Percentiles rank a stretch among this genome's conserved stretches.
These are phyloP conservation scores for Drosophila sechellia DNA, from an alignment of 1,140 invertebrate species.

Conservation along the genomic window DNA sequence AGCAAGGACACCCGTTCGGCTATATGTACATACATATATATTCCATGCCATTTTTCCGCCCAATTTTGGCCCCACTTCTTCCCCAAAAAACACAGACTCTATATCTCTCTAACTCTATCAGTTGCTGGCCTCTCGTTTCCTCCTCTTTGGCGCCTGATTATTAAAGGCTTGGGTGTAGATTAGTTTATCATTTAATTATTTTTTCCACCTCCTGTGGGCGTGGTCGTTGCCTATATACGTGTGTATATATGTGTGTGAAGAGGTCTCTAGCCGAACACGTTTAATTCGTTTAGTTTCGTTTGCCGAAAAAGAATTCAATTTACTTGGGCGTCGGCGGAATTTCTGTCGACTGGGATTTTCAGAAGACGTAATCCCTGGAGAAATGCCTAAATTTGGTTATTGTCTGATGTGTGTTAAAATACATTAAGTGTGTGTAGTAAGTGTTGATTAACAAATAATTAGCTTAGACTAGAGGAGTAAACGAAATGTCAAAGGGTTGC, in stretches of 20 bases:
- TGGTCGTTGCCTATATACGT: neutral
- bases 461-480: conserved; percentile 29
- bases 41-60: conserved; percentile 1
- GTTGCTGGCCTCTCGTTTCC: conserved; percentile 15
- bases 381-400: conserved; percentile 47
- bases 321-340: conserved; percentile 35
- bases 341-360: conserved; percentile 31
- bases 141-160: conserved; percentile 42
- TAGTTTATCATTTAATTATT: conserved; percentile 82
- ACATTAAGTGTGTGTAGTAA: neutral
- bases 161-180: conserved; percentile 66
- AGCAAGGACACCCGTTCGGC: conserved; percentile 43
- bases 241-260: conserved; percentile 11
- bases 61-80: neutral
- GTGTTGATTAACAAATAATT: conserved; percentile 51
- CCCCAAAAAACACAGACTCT: conserved; percentile 4
- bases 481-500: neutral
- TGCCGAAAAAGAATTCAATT: conserved; percentile 70
- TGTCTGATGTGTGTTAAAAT: conserved; percentile 13
- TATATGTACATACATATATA: neutral
- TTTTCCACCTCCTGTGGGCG: conserved; percentile 51
- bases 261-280: conserved; percentile 29
- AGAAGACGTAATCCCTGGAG: conserved; percentile 55
- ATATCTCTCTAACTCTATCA: conserved; percentile 49
- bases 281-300: conserved; percentile 78